A percentile compares a stretch with the other conserved stretches of the same genome.
Evolutionary conservation across 2,113 vertebrate species (phyloP).

Genomic region (Aegithalos caudatus): DNA sequence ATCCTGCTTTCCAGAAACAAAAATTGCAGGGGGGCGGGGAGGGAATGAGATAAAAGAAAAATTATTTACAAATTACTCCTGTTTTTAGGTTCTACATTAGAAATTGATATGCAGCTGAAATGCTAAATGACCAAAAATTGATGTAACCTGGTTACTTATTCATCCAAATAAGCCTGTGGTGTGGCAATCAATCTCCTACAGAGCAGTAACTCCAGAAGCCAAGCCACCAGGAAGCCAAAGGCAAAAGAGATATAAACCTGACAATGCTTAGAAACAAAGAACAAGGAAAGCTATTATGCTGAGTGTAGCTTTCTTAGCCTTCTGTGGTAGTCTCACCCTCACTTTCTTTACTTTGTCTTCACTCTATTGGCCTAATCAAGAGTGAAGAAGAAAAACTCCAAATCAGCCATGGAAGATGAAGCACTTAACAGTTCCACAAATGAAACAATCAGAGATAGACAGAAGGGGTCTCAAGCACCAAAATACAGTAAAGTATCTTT

Average conservation of each 20-base stretch:
- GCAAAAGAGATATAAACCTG: neutral
- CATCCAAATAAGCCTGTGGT: neutral
- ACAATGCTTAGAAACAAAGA: neutral
- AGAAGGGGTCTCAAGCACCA: neutral
- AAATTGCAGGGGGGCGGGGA: rapidly evolving
- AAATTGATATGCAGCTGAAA: neutral
- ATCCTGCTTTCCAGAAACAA: constrained; percentile 63
- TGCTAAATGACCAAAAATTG: neutral
- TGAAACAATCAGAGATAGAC: neutral
- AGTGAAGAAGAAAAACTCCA: neutral
- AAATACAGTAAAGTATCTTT: neutral
- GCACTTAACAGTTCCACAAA: neutral
- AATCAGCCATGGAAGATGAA: neutral
- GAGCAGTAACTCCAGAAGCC: neutral
- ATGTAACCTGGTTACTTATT: neutral
- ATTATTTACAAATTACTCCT: neutral
- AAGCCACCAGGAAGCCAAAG: neutral
- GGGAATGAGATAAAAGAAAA: neutral
- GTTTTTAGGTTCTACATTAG: neutral
- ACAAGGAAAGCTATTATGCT: neutral
- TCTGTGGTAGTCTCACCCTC: neutral
- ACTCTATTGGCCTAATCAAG: neutral
- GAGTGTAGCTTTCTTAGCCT: neutral
- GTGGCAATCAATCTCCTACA: neutral
- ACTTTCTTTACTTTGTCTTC: neutral